phyloP scores from a whole-genome alignment of 2,888 invertebrate species.

The Lacanobia oleracea region DNA sequence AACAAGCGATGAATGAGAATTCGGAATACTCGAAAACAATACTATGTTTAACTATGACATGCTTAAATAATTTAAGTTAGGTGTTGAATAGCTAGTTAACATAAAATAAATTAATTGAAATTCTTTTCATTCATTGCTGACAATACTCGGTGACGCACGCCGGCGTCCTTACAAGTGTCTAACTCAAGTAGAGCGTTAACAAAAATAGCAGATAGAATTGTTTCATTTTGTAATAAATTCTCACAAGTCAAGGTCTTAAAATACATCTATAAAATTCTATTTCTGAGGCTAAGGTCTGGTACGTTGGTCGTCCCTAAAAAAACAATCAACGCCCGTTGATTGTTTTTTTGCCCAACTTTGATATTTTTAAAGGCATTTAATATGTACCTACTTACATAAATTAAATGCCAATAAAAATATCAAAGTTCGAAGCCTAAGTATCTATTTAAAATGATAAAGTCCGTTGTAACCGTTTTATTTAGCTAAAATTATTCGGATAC shows the following conservation, averaged over 20 bases:
- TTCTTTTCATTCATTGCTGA: conserved; percentile 59
- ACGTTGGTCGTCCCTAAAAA: background rate
- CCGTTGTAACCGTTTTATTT: background rate
- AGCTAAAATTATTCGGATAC: background rate
- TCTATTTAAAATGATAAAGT: too few species aligned
- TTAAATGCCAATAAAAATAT: background rate
- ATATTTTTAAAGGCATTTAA: too few species aligned
- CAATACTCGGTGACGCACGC: conserved; percentile 67
- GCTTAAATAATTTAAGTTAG: conserved; percentile 42
- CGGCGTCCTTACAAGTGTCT: conserved; percentile 49
- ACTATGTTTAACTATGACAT: conserved; percentile 49
- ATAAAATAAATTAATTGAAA: conserved; percentile 64
- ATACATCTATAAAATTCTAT: background rate
- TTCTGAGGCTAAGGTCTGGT: background rate
- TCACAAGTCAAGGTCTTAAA: conserved; percentile 15
- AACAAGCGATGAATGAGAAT: conserved; percentile 47
- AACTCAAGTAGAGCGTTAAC: conserved; percentile 36
- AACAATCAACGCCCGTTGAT: background rate
- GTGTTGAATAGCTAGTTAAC: conserved; percentile 52
- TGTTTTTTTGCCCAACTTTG: too few species aligned
- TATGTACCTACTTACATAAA: too few species aligned
- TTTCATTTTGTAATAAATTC: conserved; percentile 24
- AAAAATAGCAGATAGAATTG: conserved; percentile 16
- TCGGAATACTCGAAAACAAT: conserved; percentile 63
- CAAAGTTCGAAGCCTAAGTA: too few species aligned